These are phyloP conservation scores for Malthinus flaveolus DNA, from an alignment of 2,888 invertebrate genomes.

Conservation along the genomic window DNA sequence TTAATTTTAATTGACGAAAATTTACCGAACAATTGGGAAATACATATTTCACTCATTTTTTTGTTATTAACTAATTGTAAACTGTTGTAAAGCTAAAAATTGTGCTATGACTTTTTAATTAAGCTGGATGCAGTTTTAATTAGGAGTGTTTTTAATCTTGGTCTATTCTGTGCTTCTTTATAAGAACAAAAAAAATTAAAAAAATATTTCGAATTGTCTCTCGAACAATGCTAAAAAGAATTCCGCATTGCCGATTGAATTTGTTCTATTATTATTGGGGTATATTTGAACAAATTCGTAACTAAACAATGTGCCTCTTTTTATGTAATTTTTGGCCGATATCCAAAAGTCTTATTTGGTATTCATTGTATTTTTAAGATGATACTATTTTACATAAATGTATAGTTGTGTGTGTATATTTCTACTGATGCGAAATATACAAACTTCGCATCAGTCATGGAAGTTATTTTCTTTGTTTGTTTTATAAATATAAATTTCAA, in stretches of 20 bases:
- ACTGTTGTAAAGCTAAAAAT: no score
- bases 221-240: background rate
- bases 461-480: no score
- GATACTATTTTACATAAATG: conserved; percentile 18
- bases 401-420: conserved; percentile 5
- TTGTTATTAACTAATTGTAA: no score
- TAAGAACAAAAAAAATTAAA: conserved; percentile 9
- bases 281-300: conserved; percentile 21
- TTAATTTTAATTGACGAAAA: no score
- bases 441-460: no score
- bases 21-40: no score
- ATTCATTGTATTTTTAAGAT: conserved; percentile 24
- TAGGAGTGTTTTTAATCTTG: no score
- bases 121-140: background rate
- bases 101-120: background rate
- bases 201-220: background rate
- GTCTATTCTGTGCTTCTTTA: background rate
- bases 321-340: conserved; percentile 21
- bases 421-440: background rate
- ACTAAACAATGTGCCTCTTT: conserved; percentile 26
- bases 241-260: conserved; percentile 26
- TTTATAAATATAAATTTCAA: no score
- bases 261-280: conserved; percentile 22
- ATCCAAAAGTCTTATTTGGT: conserved; percentile 23
- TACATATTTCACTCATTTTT: no score